A percentile compares a stretch with the other conserved stretches of the same genome.
Conservation (phyloP, 2,888 invertebrate species). For the Drosophila gaucha region DNA sequence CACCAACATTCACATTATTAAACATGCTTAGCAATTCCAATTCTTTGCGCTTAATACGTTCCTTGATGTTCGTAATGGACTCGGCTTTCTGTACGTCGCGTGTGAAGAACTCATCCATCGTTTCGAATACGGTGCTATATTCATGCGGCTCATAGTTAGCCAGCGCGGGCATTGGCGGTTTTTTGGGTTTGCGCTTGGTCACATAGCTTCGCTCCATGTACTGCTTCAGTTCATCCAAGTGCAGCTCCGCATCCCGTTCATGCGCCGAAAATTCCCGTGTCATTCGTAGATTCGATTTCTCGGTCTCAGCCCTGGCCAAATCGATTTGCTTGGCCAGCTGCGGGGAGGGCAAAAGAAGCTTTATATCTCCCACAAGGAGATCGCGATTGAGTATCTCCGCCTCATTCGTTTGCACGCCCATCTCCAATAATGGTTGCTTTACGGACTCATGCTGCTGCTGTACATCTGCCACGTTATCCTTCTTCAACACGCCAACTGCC, state of each 20-base stretch:
- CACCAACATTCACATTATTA: conserved; percentile 55
- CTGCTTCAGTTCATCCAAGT: conserved; percentile 78
- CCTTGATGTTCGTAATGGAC: conserved; percentile 73
- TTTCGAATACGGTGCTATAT: conserved; percentile 61
- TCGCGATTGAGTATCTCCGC: conserved; percentile 75
- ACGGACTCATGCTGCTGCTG: not conserved
- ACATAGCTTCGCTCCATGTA: conserved; percentile 75
- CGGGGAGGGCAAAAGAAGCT: conserved; percentile 68
- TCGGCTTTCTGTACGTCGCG: conserved; percentile 69
- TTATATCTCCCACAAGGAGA: conserved; percentile 69
- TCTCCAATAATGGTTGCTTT: conserved; percentile 38
- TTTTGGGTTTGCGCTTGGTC: conserved; percentile 56
- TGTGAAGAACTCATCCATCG: conserved; percentile 77
- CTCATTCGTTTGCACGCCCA: conserved; percentile 73
- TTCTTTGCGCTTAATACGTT: conserved; percentile 79
- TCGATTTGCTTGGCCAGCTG: conserved; percentile 66
- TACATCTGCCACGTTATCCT: conserved; percentile 2
- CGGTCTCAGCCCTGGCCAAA: conserved; percentile 45
- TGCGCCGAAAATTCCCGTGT: conserved; percentile 70
- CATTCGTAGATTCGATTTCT: conserved; percentile 36
- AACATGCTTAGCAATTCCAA: conserved; percentile 78
- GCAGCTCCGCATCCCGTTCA: conserved; percentile 73
- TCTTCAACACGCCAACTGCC: conserved; percentile 23
- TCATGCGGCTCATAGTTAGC: conserved; percentile 45
- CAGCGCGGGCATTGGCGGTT: conserved; percentile 25